Percentiles rank a stretch among this genome's conserved stretches.
Evolutionary conservation across 2,113 vertebrate genomes (phyloP).

Genomic region (Tautogolabrus adspersus): DNA sequence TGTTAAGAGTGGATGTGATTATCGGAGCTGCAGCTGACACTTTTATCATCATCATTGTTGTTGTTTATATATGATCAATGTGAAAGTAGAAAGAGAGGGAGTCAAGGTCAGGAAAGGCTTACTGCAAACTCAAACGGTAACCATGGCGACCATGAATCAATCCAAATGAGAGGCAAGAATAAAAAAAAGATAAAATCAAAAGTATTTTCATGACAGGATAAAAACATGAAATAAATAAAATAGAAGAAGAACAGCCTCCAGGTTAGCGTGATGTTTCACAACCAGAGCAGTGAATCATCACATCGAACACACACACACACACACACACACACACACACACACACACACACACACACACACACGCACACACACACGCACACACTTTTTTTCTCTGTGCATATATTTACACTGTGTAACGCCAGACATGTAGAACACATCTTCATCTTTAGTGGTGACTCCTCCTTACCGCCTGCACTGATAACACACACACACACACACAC

Average conservation of each 20-base stretch:
- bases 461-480: not conserved
- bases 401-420: conserved; percentile 9
- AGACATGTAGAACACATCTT: conserved; percentile 10
- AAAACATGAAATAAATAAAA: not conserved
- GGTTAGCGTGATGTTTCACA: conserved; percentile 61
- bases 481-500: not conserved
- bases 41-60: not conserved
- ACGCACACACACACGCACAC: too few relatives aligned
- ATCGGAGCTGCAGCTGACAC: too few relatives aligned
- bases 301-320: conserved; percentile 26
- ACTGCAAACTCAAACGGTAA: too few relatives aligned
- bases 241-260: conserved; percentile 21
- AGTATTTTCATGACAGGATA: not conserved
- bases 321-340: not conserved
- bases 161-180: not conserved
- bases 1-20: too few relatives aligned
- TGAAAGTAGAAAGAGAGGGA: too few relatives aligned
- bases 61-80: not conserved
- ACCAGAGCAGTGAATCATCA: conserved; percentile 55
- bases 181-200: not conserved
- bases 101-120: conserved; percentile 21
- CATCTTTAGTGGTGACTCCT: not conserved
- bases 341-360: too few relatives aligned
- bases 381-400: conserved; percentile 13
- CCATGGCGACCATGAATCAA: too few relatives aligned